Base-by-base conservation (phyloP, 2,888 invertebrate genomes). In the Diadegma fenestrale region DNA sequence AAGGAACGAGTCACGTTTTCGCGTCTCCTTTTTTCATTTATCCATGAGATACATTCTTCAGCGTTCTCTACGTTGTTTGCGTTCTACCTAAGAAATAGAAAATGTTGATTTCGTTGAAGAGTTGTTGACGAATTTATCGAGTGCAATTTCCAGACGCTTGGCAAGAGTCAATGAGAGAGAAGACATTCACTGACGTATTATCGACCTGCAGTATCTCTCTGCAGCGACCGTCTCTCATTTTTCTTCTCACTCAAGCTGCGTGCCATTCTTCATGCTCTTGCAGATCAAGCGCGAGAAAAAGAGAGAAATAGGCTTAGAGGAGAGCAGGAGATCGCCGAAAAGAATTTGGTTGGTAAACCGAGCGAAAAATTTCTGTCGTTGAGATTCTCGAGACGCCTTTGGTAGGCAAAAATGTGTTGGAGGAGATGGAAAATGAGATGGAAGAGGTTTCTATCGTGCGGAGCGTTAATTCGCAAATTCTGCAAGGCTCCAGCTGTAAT, bases 71-170 rank as follows among this genome's bases (percentile, higher is more conserved):
- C 64, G 17, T 41, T 64, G 12, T 17, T 58, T 4, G n/a, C 10
- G 10, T 72, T 48, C 37, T 63, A 51, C 51, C 12, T 43, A 14
- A 17, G 78, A 48, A 69, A 78, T 82, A 64, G 78, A 54, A 79
- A 82, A 85, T 69, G 48, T 73, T 63, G 82, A 75, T 85, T 78
- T 78, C 68, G 78, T 85, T 79, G 69, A 78, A 82, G 82, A 81
- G 73, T 69, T 75, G 73, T 82, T 79, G 85, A 85, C 82, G 82
- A 85, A 79, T 85, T 85, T 85, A 85, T 85, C 82, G 81, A 78
- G 82, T 64, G 82, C 69, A 78, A 75, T 73, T 73, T 82, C 78
- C 81, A 77, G 77, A 78, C 73, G 82, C 78, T 63, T n/a, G 37
- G 45, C 37, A 48, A 69, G 69, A 76, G 33, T 69, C 69, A 45